Base-by-base conservation (phyloP, 1,140 invertebrate genomes). In the Drosophila trapezifrons region DNA sequence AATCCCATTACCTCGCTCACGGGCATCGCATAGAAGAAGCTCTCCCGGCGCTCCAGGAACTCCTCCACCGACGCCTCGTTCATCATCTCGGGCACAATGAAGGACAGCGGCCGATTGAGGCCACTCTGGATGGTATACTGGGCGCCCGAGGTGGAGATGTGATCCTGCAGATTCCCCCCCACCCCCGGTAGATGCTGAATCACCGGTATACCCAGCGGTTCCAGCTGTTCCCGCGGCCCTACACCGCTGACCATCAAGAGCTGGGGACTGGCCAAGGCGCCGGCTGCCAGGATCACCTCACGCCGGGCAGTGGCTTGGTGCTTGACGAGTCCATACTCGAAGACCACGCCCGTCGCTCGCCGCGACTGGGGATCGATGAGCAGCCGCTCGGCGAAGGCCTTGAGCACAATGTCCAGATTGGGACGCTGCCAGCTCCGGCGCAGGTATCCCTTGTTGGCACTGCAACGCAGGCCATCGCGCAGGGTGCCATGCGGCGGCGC, bases 101-200 rank as follows among this genome's bases (percentile, higher is more conserved):
- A 94, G 10, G 94, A 94, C 43, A 95, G 92, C 22, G 93, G 91
- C 5, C 93, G 83, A 17, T 92, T 84, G 13, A 86, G 78, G 18
- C 90, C 90, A 52, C 94, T 92, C 15, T 92, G 81, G 42, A 94
- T 93, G 2, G 95, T 82, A 73, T 94, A 96, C 0, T 92, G 93
- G 67, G 94, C 93, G 0, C 94, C 94, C 17, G 93, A 93, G 67
- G 96, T 94, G 1, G 95, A 95, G 0, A 96, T 93, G 79, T 96
- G 96, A 91, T 96, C 96, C 91, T 96, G 96, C 6, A 98, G 92
- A 92, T 98, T 98, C 62, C 94, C 87, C 0, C 97, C 97, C 1
- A 98, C 97, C 0, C 96, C 96, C 0, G 96, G 95, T 35, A 95
- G 91, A 86, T 93, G 63, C 12, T 92, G 90, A 2, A 94, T 46